phyloP scores from a whole-genome alignment of 2,113 vertebrate species.

The Lagopus leucura region DNA sequence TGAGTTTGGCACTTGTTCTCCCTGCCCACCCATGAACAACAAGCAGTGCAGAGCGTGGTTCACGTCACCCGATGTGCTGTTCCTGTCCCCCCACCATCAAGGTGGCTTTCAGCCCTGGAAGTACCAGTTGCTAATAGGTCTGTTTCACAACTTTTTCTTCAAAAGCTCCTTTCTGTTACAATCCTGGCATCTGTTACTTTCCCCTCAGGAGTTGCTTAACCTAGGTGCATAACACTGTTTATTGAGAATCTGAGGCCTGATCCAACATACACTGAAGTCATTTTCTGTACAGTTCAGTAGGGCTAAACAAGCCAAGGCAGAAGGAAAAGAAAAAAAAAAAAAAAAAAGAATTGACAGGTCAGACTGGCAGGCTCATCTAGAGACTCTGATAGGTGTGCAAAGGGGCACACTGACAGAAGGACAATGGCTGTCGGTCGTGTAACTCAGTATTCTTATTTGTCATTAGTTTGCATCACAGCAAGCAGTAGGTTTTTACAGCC shows the following conservation, averaged over 20 bases:
- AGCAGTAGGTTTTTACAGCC: not conserved
- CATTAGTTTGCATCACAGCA: not conserved
- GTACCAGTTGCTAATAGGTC: conserved; percentile 32
- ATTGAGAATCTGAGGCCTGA: not conserved
- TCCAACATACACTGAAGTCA: not conserved
- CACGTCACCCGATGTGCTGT: not conserved
- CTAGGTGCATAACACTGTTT: conserved; percentile 15
- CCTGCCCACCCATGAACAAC: not conserved
- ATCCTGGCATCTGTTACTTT: conserved; percentile 43
- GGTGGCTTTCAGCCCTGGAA: conserved; percentile 30
- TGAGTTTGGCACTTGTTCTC: conserved; percentile 13
- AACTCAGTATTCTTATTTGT: not conserved
- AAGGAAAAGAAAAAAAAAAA: not conserved
- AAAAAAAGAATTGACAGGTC: not conserved
- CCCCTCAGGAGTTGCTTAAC: conserved; percentile 20
- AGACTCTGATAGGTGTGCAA: not conserved
- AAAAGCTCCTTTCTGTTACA: conserved; percentile 42
- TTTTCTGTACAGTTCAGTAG: not conserved
- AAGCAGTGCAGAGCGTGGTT: not conserved
- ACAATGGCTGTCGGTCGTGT: not conserved
- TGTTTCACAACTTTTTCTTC: conserved; percentile 60
- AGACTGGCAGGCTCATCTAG: not conserved
- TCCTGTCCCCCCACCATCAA: conserved; percentile 14
- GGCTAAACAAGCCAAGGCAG: not conserved
- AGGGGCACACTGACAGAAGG: not conserved